Evolutionary conservation across 2,113 vertebrate genomes (phyloP), one percentile per base, ranked within the genome.

Genomic region (Seriola dumerili): DNA sequence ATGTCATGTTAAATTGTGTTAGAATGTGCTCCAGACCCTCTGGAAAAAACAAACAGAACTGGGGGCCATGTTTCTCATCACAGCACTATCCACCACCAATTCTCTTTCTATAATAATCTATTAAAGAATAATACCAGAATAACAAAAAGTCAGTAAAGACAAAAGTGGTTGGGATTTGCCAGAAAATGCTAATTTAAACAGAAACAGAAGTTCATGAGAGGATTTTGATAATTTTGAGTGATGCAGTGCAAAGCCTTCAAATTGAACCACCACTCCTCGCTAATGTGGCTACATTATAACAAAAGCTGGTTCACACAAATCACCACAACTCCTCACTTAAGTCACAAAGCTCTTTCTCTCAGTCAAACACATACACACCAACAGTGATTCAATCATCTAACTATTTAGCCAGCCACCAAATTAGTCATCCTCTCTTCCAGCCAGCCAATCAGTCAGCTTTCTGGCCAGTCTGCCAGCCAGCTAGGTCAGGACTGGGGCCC

Each of bases 401-500:
- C 48, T 76, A 81, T 86, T 72, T 59, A 67, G 25, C 23, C 38
- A 83, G 76, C 76, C 81, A 80, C 38, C 13, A 80, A 61, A 81
- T 90, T 54, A 87, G 68, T 89, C 69, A 77, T 73, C 57, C 54
- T 58, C 21, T 65, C 32, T 34, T 48, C 25, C 48, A 80, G 55
- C 67, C 72, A 77, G 74, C 82, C 72, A 84, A 59, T 82, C 52
- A 65, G n/a, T 40, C 63, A 62, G 54, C 36, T 71, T 64, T 55
- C 34, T 57, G 38, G 71, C 44, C 78, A 68, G 25, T 40, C 59
- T 68, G 54, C 36, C 77, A 68, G 77, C 79, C 76, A 92, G 67
- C 61, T 71, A 75, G 77, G 78, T 88, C 83, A 89, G 76, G 77
- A 71, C 50, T 34, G 25, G 9, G 29, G 82, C 77, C 84, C 78